phyloP scores from a whole-genome alignment of 2,888 invertebrate genomes.

The Ypsolopha scabrella region DNA sequence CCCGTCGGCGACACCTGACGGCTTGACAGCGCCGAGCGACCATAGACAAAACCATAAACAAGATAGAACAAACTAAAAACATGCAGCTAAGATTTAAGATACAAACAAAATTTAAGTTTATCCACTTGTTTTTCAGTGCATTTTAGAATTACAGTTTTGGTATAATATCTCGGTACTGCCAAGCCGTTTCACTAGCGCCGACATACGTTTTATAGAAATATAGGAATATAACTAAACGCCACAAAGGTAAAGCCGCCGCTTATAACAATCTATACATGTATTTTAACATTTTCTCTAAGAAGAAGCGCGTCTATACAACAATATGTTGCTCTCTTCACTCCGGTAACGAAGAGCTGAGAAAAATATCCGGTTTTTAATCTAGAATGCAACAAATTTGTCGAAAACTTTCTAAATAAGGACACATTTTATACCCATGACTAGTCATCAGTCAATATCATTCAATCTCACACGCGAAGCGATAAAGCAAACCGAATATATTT shows the following conservation, averaged over 20 bases:
- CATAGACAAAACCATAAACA: not conserved
- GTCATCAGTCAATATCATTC: conserved; percentile 2
- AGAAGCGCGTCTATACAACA: not conserved
- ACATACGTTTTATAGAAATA: not conserved
- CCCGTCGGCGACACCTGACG: not conserved
- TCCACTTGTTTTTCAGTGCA: too few species aligned
- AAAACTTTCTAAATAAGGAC: conserved; percentile 1
- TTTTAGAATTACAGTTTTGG: too few species aligned
- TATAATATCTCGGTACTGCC: too few species aligned
- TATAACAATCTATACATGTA: not conserved
- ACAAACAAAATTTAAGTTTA: too few species aligned
- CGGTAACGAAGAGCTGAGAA: not conserved
- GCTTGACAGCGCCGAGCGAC: not conserved
- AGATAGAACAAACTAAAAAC: not conserved
- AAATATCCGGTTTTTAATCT: not conserved
- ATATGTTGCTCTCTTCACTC: not conserved
- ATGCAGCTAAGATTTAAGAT: too few species aligned
- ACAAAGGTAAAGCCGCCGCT: not conserved
- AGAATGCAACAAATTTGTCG: not conserved
- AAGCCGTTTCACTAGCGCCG: not conserved
- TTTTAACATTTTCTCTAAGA: not conserved
- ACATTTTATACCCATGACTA: not conserved
- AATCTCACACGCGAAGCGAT: not conserved
- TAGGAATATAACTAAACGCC: not conserved
- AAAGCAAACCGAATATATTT: not conserved